Base-by-base conservation (phyloP, 2,888 invertebrate genomes). In the Pseudococcus viburni region DNA sequence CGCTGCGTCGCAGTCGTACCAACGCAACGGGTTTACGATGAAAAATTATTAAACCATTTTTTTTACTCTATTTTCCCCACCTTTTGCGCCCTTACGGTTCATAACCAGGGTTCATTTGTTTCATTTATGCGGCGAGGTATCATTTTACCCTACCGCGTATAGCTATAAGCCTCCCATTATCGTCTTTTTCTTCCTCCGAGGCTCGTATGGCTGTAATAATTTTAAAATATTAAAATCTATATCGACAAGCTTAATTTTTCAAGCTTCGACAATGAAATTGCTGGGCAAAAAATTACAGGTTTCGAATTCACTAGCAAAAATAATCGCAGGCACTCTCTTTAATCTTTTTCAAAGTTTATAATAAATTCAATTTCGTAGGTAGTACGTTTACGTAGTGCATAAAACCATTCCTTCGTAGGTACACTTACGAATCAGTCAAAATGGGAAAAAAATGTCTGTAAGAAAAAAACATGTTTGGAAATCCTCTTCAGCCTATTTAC, bases 11-110 rank as follows among this genome's bases (percentile, higher is more conserved):
- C 19, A 5, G 17, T 59, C n/a, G 19, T 19, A 9, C 11, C 19
- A 33, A 33, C 26, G 26, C 26, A 33, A 33, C 55, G 55, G n/a
- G 19, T 59, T 19, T 73, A 73, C 68, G 68, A 73, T 73, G 68
- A 73, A 73, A 73, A 73, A 73, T 73, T 73, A 73, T 73, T 73
- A 73, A 73, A 73, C 12, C 68, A 73, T 73, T 73, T 73, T 33
- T 73, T 33, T 26, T 33, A 12, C 15, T 22, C 12, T 33, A 33
- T 33, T 73, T 73, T 33, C 3, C 33, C 68, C 33, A 5, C 15
- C 22, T 64, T 64, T 0, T 64, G 7, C 4, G 5, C 7, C 9
- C 64, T 64, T 22, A 19, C 6, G 22, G 6, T 73, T 26, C 33
- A 33, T 59, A 59, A 59, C n/a, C 59, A 19, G 59, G 11, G 59